phyloP scores from a whole-genome alignment of 2,888 invertebrate species.

The Boloria euphrosyne region DNA sequence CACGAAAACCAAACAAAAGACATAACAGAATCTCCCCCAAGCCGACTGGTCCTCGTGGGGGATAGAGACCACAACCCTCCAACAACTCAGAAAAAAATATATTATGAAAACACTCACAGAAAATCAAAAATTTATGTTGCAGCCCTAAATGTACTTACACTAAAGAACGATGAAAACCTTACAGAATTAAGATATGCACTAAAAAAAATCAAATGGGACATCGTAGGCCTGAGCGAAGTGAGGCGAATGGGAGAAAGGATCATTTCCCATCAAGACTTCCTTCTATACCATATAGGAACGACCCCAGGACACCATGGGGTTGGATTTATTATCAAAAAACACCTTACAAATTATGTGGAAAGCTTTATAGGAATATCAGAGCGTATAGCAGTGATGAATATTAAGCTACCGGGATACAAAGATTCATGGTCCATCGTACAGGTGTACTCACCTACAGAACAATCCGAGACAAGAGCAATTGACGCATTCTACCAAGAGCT shows the following conservation, averaged over 20 bases:
- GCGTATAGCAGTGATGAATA: slow-evolving; percentile 41
- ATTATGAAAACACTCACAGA: background rate
- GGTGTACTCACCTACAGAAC: slow-evolving; percentile 44
- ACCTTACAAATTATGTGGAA: slow-evolving; percentile 5
- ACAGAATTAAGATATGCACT: slow-evolving; percentile 33
- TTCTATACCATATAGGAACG: slow-evolving; percentile 19
- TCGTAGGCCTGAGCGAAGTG: slow-evolving; percentile 38
- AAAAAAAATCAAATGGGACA: slow-evolving; percentile 37
- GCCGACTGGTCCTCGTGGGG: too few species aligned
- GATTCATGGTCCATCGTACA: slow-evolving; percentile 45
- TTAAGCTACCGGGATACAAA: slow-evolving; percentile 42
- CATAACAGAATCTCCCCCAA: too few species aligned
- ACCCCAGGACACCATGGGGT: background rate
- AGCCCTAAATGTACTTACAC: background rate
- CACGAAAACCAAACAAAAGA: too few species aligned
- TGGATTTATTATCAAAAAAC: background rate
- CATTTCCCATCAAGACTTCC: slow-evolving; percentile 25
- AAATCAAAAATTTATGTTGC: background rate
- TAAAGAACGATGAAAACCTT: slow-evolving; percentile 38
- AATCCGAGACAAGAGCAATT: slow-evolving; percentile 29
- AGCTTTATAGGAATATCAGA: slow-evolving; percentile 37
- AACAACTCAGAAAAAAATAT: too few species aligned
- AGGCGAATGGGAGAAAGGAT: slow-evolving; percentile 39
- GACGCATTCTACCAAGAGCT: slow-evolving; percentile 33
- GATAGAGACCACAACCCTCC: too few species aligned